Percentiles rank a stretch among this genome's conserved stretches.
Evolutionary conservation across 2,888 invertebrate genomes (phyloP).

Genomic region (Harmothoe impar): DNA sequence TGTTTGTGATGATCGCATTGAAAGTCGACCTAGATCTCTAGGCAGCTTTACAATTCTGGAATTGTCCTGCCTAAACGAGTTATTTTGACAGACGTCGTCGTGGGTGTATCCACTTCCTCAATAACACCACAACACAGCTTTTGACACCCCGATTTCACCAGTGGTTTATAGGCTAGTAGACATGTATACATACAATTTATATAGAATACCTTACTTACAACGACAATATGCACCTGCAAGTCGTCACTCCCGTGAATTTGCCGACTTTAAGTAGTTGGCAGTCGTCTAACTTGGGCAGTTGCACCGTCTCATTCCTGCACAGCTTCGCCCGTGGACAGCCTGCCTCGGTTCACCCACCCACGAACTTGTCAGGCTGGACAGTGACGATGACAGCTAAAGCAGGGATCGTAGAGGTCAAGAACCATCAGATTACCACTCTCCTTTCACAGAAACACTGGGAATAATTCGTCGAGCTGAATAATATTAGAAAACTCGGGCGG

Average conservation of each 20-base stretch:
- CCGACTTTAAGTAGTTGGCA: constrained; percentile 37
- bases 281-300: constrained; percentile 45
- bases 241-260: constrained; percentile 32
- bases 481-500: constrained; percentile 56
- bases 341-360: constrained; percentile 16
- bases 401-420: constrained; percentile 44
- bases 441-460: not conserved
- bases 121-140: not conserved
- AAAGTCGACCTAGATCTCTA: no score
- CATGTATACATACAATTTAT: not conserved
- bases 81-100: constrained; percentile 8
- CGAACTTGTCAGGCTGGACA: not conserved
- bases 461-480: not conserved
- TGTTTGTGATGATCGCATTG: no score
- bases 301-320: constrained; percentile 60
- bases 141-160: not conserved
- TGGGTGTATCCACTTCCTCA: constrained; percentile 30
- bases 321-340: constrained; percentile 56
- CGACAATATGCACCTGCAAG: constrained; percentile 4
- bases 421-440: constrained; percentile 34
- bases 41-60: no score
- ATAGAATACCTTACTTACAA: constrained; percentile 11
- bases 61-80: no score
- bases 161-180: not conserved
- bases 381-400: constrained; percentile 49